Evolutionary conservation across 2,888 invertebrate genomes (phyloP).

Genomic region (Drosophila anomalipes): DNA sequence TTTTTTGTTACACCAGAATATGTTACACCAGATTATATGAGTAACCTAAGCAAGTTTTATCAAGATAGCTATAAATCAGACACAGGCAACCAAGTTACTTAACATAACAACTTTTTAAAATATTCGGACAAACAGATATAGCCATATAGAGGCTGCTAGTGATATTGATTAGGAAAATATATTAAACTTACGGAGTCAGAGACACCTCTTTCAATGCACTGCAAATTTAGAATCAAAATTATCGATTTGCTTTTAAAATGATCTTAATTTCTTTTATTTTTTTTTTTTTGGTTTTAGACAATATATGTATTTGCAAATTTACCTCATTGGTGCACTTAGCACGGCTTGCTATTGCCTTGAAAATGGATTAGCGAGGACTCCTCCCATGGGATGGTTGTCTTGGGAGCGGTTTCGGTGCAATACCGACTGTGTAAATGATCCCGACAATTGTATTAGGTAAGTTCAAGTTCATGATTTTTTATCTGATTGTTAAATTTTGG

Average conservation of each 20-base stretch:
- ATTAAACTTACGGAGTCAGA: neutral
- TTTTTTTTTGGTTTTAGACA: constrained; percentile 12
- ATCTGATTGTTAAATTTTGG: neutral
- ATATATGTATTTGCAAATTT: constrained; percentile 36
- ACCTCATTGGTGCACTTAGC: constrained; percentile 31
- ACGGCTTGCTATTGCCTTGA: constrained; percentile 83
- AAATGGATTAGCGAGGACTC: constrained; percentile 88
- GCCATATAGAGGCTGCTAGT: neutral
- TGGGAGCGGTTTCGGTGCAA: constrained; percentile 89
- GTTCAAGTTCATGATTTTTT: neutral
- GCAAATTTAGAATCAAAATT: neutral
- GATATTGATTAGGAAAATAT: neutral
- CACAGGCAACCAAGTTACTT: neutral
- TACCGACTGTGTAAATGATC: constrained; percentile 87
- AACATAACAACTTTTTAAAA: too few species aligned
- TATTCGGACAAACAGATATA: too few species aligned
- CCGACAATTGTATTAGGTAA: constrained; percentile 88
- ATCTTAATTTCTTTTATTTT: neutral
- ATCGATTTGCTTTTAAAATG: neutral
- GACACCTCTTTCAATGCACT: neutral
- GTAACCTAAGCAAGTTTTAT: neutral
- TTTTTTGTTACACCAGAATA: neutral
- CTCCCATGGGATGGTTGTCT: constrained; percentile 90
- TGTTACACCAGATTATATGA: neutral
- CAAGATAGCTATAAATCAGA: neutral